These are phyloP conservation scores for Conchocele bisecta DNA, from an alignment of 2,888 invertebrate species.

Conservation along the genomic window DNA sequence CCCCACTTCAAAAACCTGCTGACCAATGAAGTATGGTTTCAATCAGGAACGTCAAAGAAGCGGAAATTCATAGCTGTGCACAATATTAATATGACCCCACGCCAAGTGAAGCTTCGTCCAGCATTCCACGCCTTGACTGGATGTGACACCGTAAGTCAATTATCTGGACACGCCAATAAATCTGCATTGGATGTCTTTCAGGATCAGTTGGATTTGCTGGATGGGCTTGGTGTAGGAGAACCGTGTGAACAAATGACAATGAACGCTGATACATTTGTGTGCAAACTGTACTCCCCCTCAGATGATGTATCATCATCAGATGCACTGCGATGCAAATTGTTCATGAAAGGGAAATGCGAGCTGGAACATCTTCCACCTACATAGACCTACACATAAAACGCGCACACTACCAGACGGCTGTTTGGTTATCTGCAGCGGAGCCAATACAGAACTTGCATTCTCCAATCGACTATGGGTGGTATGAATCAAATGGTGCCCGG, in stretches of 20 bases:
- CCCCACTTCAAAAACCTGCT: not conserved
- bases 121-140: constrained; percentile 11
- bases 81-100: not conserved
- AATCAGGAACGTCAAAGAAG: not conserved
- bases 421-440: no score
- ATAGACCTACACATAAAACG: no score
- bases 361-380: no score
- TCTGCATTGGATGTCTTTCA: not conserved
- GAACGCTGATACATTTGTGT: not conserved
- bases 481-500: no score
- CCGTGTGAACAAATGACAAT: not conserved
- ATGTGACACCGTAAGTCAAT: not conserved
- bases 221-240: not conserved
- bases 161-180: not conserved
- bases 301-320: no score
- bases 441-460: no score
- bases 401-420: no score
- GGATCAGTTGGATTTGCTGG: not conserved
- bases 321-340: no score
- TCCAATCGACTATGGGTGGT: no score
- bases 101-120: not conserved
- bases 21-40: not conserved
- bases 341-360: no score
- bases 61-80: not conserved
- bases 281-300: not conserved